Evolutionary conservation across 2,797 vertebrate species (phyloP), one percentile per base, ranked within the genome.

Genomic region (Phrynocephalus forsythii): DNA sequence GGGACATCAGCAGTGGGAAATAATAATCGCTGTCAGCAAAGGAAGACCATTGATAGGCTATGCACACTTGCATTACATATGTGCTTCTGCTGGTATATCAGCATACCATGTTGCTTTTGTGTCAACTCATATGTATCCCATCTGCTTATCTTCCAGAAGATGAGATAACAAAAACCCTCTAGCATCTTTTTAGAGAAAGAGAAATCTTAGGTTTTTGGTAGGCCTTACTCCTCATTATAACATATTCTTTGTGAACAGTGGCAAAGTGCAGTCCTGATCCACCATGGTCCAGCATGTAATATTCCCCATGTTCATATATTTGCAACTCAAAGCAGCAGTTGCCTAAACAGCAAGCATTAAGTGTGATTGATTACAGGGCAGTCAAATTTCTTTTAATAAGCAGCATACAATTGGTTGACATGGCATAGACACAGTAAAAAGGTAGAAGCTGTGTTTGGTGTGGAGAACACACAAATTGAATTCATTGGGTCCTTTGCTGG

Each of bases 301-400:
- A 18, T 38, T 78, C 28, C 68, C n/a, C 13, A 13, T 18, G 11
- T 52, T 67, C 75, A 50, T 79, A 48, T 24, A 69, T 52, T 79
- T 79, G 76, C 44, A 86, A 50, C 38, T 78, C 20, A 85, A 85
- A 68, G 75, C 18, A n/a, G 20, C 63, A 52, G 52, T 68, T 68
- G 26, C 48, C 44, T 52, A 52, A 85, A 68, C 16, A 85, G 67
- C 30, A 71, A n/a, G 50, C 63, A 77, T 83, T 44, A 83, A n/a
- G 33, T 78, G 52, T 79, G 75, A 88, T 66, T 83, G 76, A 79
- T 72, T 66, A 72, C 22, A 80, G 69, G 38, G 7, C 0, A 3
- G 26, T 84, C 60, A 56, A 73, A 81, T 85, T 75, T 5, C 69
- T 56, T 88, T 79, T 80, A 79, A 73, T 67, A 80, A 84, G 69